Evolutionary conservation across 2,113 vertebrate genomes (phyloP), one percentile per base, ranked within the genome.

Genomic region (Dipodomys ordii): DNA sequence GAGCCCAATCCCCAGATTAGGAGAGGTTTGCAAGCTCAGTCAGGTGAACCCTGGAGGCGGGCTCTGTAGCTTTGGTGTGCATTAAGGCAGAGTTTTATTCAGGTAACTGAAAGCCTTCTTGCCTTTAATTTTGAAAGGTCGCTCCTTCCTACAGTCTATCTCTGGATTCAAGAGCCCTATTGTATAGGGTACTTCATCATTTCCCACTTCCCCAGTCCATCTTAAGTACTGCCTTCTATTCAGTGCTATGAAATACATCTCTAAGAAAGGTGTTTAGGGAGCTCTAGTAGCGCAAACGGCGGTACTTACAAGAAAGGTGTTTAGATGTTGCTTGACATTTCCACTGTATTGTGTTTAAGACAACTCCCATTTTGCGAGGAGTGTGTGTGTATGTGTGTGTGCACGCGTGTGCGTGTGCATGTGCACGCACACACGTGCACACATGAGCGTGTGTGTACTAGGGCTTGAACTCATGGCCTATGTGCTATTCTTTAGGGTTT

Each of bases 11-110:
- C 19, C 15, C 80, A 88, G 49, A 49, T 67, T 7, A n/a, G 80
- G 84, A 85, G 94, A 92, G 87, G 71, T 30, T 39, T n/a, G 79
- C 80, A 85, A 28, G 28, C 68, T 35, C 62, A 18, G 11, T 87
- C 92, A 62, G 69, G 60, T 44, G 81, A 57, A 60, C 8, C 6
- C 16, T 0, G 28, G 68, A n/a, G 44, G 53, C 67, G 20, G 64
- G 49, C 28, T 32, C 83, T 35, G 5, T 0, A 15, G 22, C 25
- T 53, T 35, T 35, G n/a, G 0, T 1, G 60, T 87, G 19, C 60
- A 76, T 12, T n/a, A 18, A 23, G 7, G 57, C 3, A 11, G 64
- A 19, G 22, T 78, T 81, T 49, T 35, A 30, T 67, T 67, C 19
- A 1, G 53, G n/a, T 25, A 49, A 39, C 76, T 39, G 57, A 30